These are phyloP conservation scores for Trididemnum miniatum DNA, from an alignment of 23 tunicate species.

Conservation along the genomic window DNA sequence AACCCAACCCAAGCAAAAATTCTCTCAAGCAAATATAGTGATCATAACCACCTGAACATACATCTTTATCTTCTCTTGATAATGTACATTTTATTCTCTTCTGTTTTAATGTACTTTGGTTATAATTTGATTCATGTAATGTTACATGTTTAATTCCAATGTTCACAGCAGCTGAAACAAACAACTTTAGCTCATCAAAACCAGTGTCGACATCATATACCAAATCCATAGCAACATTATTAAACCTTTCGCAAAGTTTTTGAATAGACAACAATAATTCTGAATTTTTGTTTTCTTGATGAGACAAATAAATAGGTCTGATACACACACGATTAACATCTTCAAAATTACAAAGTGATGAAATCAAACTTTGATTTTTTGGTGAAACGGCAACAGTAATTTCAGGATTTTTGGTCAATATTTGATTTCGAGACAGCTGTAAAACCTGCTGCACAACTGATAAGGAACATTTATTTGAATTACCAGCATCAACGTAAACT, in stretches of 20 bases:
- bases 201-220: not conserved
- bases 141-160: constrained; percentile 5
- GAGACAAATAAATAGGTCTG: not conserved
- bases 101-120: not conserved
- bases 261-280: not conserved
- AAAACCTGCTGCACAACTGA: not conserved
- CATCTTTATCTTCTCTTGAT: too few relatives aligned
- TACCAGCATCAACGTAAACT: not conserved
- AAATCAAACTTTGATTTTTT: not conserved
- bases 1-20: not conserved
- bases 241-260: too few relatives aligned
- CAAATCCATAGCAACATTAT: not conserved
- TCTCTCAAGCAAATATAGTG: not conserved
- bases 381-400: not conserved
- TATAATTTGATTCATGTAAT: not conserved
- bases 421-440: not conserved
- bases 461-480: not conserved
- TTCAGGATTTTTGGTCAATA: not conserved
- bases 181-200: not conserved
- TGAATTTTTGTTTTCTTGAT: not conserved
- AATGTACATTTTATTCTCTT: too few relatives aligned
- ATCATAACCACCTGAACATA: not conserved
- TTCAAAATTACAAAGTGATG: not conserved
- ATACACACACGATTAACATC: constrained; percentile 3
- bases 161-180: not conserved